A percentile compares a stretch with the other conserved stretches of the same genome.
These are phyloP conservation scores for Electrophaes corylata DNA, from an alignment of 2,888 invertebrate genomes.

Conservation along the genomic window DNA sequence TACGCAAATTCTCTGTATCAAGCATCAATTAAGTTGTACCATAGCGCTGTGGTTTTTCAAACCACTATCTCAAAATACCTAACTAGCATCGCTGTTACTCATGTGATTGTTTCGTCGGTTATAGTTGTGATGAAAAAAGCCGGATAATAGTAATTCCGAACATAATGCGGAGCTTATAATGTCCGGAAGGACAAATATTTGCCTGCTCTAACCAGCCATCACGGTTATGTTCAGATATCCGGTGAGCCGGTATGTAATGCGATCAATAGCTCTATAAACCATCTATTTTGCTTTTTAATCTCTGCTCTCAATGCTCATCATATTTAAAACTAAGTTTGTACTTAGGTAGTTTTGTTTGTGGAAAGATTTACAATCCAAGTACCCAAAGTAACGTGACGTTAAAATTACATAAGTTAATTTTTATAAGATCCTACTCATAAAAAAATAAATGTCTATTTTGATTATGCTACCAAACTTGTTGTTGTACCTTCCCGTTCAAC, in stretches of 20 bases:
- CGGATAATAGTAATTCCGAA: background rate
- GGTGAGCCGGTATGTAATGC: conserved; percentile 25
- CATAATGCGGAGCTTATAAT: no score
- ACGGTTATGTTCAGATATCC: conserved; percentile 21
- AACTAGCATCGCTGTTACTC: no score
- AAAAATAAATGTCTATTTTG: conserved; percentile 29
- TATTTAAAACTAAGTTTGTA: background rate
- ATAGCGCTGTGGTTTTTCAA: no score
- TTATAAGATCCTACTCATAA: background rate
- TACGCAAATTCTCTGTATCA: no score
- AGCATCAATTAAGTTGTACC: no score
- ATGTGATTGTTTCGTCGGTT: no score
- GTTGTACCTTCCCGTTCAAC: conserved; percentile 58
- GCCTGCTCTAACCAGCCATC: conserved; percentile 1
- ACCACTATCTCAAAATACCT: no score
- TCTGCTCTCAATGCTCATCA: background rate
- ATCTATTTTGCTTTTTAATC: conserved; percentile 23
- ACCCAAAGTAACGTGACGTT: no score
- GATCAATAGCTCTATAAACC: conserved; percentile 29
- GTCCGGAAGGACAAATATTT: background rate
- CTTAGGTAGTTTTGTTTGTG: background rate
- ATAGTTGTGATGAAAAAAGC: background rate
- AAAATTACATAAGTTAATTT: no score
- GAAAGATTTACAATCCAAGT: background rate
- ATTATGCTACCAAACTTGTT: conserved; percentile 56